phyloP scores from a whole-genome alignment of 2,888 invertebrate genomes.

The Augiades crinisus region DNA sequence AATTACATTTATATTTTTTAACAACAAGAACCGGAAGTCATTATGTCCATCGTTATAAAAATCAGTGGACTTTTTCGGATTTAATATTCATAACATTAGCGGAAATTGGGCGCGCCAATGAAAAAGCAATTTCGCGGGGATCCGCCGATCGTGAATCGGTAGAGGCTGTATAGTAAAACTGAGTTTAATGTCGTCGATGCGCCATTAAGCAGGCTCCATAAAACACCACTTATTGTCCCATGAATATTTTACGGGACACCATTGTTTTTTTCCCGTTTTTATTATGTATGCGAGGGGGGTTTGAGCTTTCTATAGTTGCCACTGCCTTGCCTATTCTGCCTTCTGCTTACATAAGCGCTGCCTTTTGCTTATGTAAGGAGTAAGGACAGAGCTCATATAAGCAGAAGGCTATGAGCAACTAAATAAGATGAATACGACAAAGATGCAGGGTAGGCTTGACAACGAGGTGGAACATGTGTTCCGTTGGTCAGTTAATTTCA shows the following conservation, averaged over 20 bases:
- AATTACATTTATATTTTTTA: too few species aligned
- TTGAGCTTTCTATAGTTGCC: not conserved
- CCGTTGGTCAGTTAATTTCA: too few species aligned
- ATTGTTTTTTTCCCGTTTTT: constrained; percentile 30
- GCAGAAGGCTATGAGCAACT: too few species aligned
- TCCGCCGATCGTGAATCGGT: constrained; percentile 23
- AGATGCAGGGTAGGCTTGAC: too few species aligned
- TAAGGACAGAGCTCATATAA: too few species aligned
- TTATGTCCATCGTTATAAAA: too few species aligned
- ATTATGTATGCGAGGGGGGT: not conserved
- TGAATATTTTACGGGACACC: constrained; percentile 47
- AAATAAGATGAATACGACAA: too few species aligned
- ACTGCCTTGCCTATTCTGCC: too few species aligned
- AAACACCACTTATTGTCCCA: constrained; percentile 51
- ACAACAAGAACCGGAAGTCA: too few species aligned
- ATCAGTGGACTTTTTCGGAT: constrained; percentile 20
- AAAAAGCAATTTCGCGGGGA: constrained; percentile 56
- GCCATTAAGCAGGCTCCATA: constrained; percentile 52
- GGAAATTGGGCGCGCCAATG: constrained; percentile 57
- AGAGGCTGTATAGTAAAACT: constrained; percentile 34
- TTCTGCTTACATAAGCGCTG: too few species aligned
- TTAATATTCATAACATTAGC: constrained; percentile 52
- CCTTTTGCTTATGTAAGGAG: too few species aligned
- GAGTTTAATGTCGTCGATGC: constrained; percentile 46
- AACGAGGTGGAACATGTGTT: too few species aligned